Base-by-base conservation (phyloP, 2,113 vertebrate species). In the Bos javanicus region DNA sequence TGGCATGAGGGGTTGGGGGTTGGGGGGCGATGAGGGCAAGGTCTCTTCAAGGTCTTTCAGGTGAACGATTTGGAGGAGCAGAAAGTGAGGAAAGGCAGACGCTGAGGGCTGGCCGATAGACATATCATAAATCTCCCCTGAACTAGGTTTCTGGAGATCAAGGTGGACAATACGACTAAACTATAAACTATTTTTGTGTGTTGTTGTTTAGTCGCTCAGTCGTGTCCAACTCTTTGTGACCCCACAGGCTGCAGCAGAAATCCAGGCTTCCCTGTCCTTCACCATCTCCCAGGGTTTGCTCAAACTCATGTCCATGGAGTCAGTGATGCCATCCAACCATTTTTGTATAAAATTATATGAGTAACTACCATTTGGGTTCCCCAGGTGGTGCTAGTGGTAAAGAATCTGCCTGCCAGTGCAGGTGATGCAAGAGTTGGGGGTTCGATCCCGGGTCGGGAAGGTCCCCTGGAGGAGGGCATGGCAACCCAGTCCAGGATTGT, bases 21-120 rank as follows among this genome's bases (percentile, higher is more conserved):
- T 23, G 33, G 28, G 78, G 8, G 28, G 11, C 0, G 3, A 7
- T 1, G 30, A 26, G 64, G 28, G 19, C 17, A 3, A 23, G 67
- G 10, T 7, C 50, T 54, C 48, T 23, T 85, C 54, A 78, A 84
- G 74, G 46, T 2, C 21, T 12, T 21, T 64, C 12, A 6, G 0
- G 11, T 28, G 33, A n/a, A 23, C 12, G n/a, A 28, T 19, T 21
- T 0, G 0, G 43, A 59, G 81, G 13, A 57, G 43, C 13, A 48
- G 76, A 43, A 19, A 28, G 21, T 0, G n/a, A 5, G 28, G 54
- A 57, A 71, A 59, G 92, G 46, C 13, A 4, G 92, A 54, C 1
- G 5, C 28, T 10, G 3, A 7, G 19, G 62, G 88, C 30, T 4
- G 67, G 57, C 56, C 16, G 1, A 52, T 2, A 17, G 13, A 9